Evolutionary conservation across 2,113 vertebrate species (phyloP), one percentile per base, ranked within the genome.

Genomic region (Jaculus jaculus): DNA sequence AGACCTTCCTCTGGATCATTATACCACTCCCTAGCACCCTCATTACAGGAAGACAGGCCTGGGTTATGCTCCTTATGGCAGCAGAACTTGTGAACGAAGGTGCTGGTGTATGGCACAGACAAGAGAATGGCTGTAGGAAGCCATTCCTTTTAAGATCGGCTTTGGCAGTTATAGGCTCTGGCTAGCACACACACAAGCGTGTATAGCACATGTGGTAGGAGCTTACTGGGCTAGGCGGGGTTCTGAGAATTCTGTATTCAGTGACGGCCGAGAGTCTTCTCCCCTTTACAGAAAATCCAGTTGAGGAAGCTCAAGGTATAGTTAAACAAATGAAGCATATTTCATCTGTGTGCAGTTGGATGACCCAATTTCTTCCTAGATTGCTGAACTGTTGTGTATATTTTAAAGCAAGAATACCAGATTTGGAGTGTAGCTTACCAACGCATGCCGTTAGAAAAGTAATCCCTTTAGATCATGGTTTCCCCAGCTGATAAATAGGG

Each of bases 181-280:
- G 12, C 20, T 90, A 23, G 51, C 26, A 87, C 60, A 5, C 10
- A 54, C 26, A 7, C 66, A 10, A 1, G 11, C 28, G 51, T n/a
- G 18, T 5, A 0, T 10, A 9, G 0, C 7, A 90, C n/a, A 90
- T 28, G 24, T 0, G 2, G 16, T 4, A 58, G 13, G 54, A 30
- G 21, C 4, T 15, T 3, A 2, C 51, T 47, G 21, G 11, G 81
- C 58, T 42, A 6, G 6, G 21, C 11, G 39, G 11, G 16, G 24
- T 47, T 51, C 63, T 89, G 54, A 47, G 18, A 3, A 63, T 13
- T 47, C 78, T 77, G 47, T 47, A 23, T 37, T 66, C 26, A 20
- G 16, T 5, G 26, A 39, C 37, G 21, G 2, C 18, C 65, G 66
- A 47, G 23, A 15, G 0, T 0, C 39, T 47, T 37, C 68, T 5